phyloP scores from a whole-genome alignment of 2,797 vertebrate species.

The Characodon lateralis region DNA sequence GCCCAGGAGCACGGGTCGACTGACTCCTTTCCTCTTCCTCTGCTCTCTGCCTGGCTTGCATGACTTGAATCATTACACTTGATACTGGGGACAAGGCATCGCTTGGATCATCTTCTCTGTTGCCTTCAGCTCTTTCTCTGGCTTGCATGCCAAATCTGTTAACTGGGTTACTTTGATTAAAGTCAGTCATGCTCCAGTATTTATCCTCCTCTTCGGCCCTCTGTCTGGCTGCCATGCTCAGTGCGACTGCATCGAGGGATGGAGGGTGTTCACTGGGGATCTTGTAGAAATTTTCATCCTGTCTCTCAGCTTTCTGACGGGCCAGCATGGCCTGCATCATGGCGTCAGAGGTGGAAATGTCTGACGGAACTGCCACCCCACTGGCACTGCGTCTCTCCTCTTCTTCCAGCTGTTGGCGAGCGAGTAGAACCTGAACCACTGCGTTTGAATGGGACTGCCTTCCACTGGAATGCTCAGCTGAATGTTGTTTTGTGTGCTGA shows the following conservation, averaged over 20 bases:
- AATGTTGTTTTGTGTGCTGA: constrained; percentile 40
- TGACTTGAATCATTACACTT: constrained; percentile 63
- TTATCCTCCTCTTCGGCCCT: constrained; percentile 23
- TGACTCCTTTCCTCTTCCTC: constrained; percentile 50
- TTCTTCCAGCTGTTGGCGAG: constrained; percentile 58
- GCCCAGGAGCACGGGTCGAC: constrained; percentile 15
- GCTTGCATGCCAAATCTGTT: constrained; percentile 40
- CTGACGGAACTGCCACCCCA: constrained; percentile 47
- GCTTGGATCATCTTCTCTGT: not conserved
- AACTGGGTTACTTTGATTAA: constrained; percentile 14
- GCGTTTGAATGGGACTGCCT: constrained; percentile 62
- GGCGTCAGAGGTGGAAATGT: constrained; percentile 47
- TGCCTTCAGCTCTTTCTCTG: constrained; percentile 44
- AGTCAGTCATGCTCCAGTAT: constrained; percentile 7
- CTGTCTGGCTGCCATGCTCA: constrained; percentile 39
- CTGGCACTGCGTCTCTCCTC: constrained; percentile 16
- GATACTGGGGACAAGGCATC: constrained; percentile 26
- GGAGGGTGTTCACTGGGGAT: not conserved
- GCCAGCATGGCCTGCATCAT: constrained; percentile 56
- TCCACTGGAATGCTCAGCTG: constrained; percentile 17
- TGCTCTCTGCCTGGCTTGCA: constrained; percentile 64
- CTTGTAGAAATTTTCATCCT: constrained; percentile 15
- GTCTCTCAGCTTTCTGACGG: constrained; percentile 38
- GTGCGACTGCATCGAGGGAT: constrained; percentile 11
- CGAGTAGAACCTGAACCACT: constrained; percentile 61